These are phyloP conservation scores for Lasioglossum calceatum DNA, from an alignment of 2,888 invertebrate species.

Conservation along the genomic window DNA sequence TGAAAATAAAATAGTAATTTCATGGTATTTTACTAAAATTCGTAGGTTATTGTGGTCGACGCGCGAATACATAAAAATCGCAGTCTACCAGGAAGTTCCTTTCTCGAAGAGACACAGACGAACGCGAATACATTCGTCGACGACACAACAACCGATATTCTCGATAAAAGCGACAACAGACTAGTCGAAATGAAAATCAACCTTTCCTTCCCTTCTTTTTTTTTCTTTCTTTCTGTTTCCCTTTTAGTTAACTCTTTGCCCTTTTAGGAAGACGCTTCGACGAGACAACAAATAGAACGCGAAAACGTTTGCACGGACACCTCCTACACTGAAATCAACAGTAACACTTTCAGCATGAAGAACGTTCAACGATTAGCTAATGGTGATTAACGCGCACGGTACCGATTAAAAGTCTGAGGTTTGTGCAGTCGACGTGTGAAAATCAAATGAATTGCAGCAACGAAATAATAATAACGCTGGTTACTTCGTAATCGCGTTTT, in stretches of 20 bases:
- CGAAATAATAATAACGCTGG: neutral
- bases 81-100: neutral
- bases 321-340: conserved; percentile 58
- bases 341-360: conserved; percentile 59
- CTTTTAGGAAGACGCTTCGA: conserved; percentile 33
- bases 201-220: neutral
- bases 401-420: conserved; percentile 18
- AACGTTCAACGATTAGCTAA: conserved; percentile 38
- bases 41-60: neutral
- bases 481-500: neutral
- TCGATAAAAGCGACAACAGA: conserved; percentile 50
- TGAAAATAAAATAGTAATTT: conserved; percentile 12
- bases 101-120: conserved; percentile 24
- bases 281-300: conserved; percentile 53
- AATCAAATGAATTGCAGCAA: neutral
- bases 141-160: conserved; percentile 42
- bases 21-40: neutral
- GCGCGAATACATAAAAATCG: neutral
- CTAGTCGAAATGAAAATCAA: conserved; percentile 60
- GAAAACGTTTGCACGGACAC: conserved; percentile 23
- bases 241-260: conserved; percentile 10
- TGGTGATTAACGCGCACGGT: neutral
- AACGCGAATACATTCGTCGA: conserved; percentile 30
- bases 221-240: neutral
- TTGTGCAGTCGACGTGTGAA: neutral